These are phyloP conservation scores for Eueides isabella DNA, from an alignment of 1,140 invertebrate genomes.

Conservation along the genomic window DNA sequence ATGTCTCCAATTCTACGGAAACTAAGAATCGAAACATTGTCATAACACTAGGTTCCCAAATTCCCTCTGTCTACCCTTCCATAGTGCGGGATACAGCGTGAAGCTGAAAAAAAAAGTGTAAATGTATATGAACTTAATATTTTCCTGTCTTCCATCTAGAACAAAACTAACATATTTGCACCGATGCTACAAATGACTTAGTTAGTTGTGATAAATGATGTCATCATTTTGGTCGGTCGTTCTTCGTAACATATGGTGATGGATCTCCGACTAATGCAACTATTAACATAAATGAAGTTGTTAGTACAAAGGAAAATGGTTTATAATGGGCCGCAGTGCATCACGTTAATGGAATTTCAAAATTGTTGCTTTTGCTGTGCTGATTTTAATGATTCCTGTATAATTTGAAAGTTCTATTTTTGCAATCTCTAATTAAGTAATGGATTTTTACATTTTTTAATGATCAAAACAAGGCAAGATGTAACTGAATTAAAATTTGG, in stretches of 20 bases:
- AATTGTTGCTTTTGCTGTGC: not conserved
- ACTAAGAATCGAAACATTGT: too few relatives aligned
- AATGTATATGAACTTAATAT: slow-evolving; percentile 13
- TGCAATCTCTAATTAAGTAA: not conserved
- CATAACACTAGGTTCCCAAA: too few relatives aligned
- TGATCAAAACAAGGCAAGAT: too few relatives aligned
- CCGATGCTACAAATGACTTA: slow-evolving; percentile 39
- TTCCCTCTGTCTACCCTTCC: too few relatives aligned
- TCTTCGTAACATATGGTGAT: slow-evolving; percentile 32
- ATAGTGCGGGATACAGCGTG: too few relatives aligned
- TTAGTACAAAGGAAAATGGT: not conserved
- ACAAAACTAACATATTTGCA: slow-evolving; percentile 45
- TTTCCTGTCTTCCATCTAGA: slow-evolving; percentile 33
- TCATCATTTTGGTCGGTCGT: slow-evolving; percentile 33
- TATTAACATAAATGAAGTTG: slow-evolving; percentile 1
- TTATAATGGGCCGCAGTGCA: not conserved
- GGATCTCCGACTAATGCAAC: not conserved
- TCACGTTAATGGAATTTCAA: not conserved
- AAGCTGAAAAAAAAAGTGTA: too few relatives aligned
- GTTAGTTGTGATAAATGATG: slow-evolving; percentile 47
- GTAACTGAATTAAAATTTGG: too few relatives aligned
- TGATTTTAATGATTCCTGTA: not conserved
- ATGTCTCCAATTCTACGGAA: too few relatives aligned
- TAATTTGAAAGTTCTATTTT: not conserved
- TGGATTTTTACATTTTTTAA: too few relatives aligned